Percentiles rank a stretch among this genome's conserved stretches.
Conservation (phyloP, 2,888 invertebrate genomes). For the Carabus problematicus region DNA sequence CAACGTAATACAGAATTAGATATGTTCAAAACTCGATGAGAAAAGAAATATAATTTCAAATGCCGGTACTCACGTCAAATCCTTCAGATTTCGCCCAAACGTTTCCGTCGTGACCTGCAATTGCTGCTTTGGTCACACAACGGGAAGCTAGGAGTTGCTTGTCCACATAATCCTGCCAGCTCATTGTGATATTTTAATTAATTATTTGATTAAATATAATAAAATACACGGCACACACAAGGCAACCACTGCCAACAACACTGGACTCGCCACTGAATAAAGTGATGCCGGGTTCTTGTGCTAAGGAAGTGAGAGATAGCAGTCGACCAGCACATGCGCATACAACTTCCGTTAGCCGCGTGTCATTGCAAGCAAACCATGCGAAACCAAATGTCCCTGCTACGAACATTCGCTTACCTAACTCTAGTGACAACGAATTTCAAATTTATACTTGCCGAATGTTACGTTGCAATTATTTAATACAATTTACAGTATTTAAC, state of each 20-base stretch:
- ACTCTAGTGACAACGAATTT: neutral
- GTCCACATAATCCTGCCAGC: slow-evolving; percentile 98
- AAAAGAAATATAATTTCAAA: slow-evolving; percentile 37
- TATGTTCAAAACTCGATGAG: neutral
- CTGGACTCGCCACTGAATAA: slow-evolving; percentile 40
- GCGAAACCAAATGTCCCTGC: slow-evolving; percentile 28
- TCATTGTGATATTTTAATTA: slow-evolving; percentile 70
- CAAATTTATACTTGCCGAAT: neutral
- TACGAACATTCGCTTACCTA: neutral
- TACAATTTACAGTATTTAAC: too few species aligned
- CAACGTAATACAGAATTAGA: neutral
- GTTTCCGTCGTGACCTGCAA: slow-evolving; percentile 94
- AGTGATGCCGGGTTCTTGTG: slow-evolving; percentile 38
- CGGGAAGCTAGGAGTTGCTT: slow-evolving; percentile 95
- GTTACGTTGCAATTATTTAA: too few species aligned
- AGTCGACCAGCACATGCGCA: slow-evolving; percentile 31
- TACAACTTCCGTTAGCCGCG: slow-evolving; percentile 41
- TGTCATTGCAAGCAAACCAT: slow-evolving; percentile 19
- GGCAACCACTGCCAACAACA: slow-evolving; percentile 52
- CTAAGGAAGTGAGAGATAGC: slow-evolving; percentile 40
- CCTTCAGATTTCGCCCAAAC: slow-evolving; percentile 93
- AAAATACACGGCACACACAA: slow-evolving; percentile 55
- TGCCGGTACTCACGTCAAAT: slow-evolving; percentile 84
- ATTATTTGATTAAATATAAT: slow-evolving; percentile 48
- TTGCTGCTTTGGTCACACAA: slow-evolving; percentile 94